These are phyloP conservation scores for Acronicta aceris DNA, from an alignment of 2,888 invertebrate species.

Conservation along the genomic window DNA sequence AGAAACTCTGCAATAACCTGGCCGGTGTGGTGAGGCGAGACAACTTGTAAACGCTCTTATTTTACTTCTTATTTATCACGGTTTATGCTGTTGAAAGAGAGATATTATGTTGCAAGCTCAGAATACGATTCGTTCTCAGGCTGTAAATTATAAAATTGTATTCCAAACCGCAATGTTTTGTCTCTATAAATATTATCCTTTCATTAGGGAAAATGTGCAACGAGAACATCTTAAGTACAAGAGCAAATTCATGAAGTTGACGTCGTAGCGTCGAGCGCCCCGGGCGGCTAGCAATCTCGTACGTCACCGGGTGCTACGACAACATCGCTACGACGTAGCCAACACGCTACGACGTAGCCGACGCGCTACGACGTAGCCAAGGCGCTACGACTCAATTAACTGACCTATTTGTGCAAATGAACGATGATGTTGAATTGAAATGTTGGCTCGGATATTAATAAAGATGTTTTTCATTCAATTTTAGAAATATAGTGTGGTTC, in stretches of 20 bases:
- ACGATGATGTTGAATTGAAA: constrained; percentile 11
- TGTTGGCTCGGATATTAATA: constrained; percentile 3
- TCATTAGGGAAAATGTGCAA: constrained; percentile 16
- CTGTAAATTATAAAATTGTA: neutral
- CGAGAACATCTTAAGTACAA: constrained; percentile 16
- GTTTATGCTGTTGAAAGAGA: neutral
- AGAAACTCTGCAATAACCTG: neutral
- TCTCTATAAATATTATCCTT: constrained; percentile 10
- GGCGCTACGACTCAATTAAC: constrained; percentile 31
- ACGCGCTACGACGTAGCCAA: constrained; percentile 21
- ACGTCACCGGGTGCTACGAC: constrained; percentile 33
- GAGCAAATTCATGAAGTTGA: constrained; percentile 21
- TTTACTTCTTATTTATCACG: neutral
- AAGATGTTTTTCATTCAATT: neutral
- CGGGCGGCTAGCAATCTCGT: constrained; percentile 13
- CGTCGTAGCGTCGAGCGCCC: constrained; percentile 5
- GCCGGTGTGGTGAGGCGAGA: too few relatives aligned
- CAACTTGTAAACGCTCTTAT: too few relatives aligned
- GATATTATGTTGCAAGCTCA: neutral
- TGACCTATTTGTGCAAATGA: constrained; percentile 26
- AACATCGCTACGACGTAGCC: constrained; percentile 31
- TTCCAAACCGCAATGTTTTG: constrained; percentile 1
- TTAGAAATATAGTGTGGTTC: too few relatives aligned
- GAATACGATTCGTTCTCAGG: neutral
- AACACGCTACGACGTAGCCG: constrained; percentile 22